A percentile compares a stretch with the other conserved stretches of the same genome.
phyloP scores from a whole-genome alignment of 2,797 vertebrate species.

The Distichodus sexfasciatus region DNA sequence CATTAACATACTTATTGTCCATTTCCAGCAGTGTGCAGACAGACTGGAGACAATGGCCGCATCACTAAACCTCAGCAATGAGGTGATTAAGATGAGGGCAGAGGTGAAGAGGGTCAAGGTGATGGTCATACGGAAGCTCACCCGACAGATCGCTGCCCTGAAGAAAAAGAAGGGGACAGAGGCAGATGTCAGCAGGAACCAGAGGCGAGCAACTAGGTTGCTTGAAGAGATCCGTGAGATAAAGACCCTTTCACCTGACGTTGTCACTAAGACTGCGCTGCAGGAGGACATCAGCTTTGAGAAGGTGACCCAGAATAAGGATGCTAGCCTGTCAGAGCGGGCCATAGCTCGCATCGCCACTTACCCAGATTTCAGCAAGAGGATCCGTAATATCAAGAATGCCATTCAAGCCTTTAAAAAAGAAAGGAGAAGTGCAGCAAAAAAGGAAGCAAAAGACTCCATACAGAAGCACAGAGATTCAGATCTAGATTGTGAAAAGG shows the following conservation, averaged over 20 bases:
- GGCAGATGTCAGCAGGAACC: slow-evolving; percentile 79
- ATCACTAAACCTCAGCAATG: slow-evolving; percentile 72
- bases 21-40: too few species aligned
- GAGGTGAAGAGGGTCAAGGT: slow-evolving; percentile 89
- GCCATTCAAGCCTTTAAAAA: slow-evolving; percentile 71
- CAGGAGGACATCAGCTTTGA: slow-evolving; percentile 83
- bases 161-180: slow-evolving; percentile 89
- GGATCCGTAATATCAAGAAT: slow-evolving; percentile 77
- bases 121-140: slow-evolving; percentile 85
- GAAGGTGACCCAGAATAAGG: slow-evolving; percentile 81
- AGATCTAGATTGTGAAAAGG: background rate
- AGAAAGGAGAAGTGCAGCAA: slow-evolving; percentile 50
- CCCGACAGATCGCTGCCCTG: slow-evolving; percentile 78
- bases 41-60: too few species aligned
- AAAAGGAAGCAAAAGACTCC: slow-evolving; percentile 41
- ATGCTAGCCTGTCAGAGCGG: slow-evolving; percentile 76
- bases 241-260: slow-evolving; percentile 81
- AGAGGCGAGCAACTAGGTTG: slow-evolving; percentile 81
- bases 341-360: slow-evolving; percentile 84
- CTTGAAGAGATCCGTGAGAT: slow-evolving; percentile 89
- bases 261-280: slow-evolving; percentile 86
- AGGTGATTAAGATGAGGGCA: slow-evolving; percentile 95
- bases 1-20: background rate
- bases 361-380: slow-evolving; percentile 83
- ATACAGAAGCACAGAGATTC: background rate